phyloP scores from a whole-genome alignment of 2,113 vertebrate species.

The Carettochelys insculpta region DNA sequence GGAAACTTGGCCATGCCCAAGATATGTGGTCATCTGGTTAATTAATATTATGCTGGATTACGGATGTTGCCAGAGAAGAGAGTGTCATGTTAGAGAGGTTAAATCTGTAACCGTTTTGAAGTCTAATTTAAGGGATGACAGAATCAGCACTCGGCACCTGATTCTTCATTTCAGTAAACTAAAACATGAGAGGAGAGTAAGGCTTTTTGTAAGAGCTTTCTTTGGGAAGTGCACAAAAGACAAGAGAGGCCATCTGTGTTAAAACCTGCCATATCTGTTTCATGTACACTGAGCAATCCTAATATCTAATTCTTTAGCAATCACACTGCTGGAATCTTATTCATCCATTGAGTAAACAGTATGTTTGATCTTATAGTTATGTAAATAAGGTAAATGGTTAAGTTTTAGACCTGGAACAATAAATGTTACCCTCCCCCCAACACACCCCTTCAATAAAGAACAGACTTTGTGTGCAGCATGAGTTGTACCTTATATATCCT shows the following conservation, averaged over 20 bases:
- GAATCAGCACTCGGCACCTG: background rate
- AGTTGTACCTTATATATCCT: background rate
- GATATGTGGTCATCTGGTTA: no score
- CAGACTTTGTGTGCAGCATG: conserved; percentile 10
- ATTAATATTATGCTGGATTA: no score
- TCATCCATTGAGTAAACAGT: conserved; percentile 62
- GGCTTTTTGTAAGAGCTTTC: background rate
- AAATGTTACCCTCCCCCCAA: conserved; percentile 41
- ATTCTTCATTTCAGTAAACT: background rate
- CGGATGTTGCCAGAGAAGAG: no score
- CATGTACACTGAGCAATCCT: conserved; percentile 45
- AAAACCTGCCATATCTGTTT: conserved; percentile 55
- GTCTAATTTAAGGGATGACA: background rate
- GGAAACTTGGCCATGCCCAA: no score
- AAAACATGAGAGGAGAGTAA: conserved; percentile 23
- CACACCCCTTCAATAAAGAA: conserved; percentile 49
- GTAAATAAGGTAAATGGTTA: conserved; percentile 66
- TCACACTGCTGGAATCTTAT: conserved; percentile 64
- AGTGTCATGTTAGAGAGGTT: no score
- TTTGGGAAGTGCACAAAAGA: conserved; percentile 29
- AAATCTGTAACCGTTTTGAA: background rate
- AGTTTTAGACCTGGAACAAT: conserved; percentile 66
- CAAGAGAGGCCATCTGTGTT: conserved; percentile 45
- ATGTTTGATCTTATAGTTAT: conserved; percentile 64
- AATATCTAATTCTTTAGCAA: conserved; percentile 59